Evolutionary conservation across 2,888 invertebrate genomes (phyloP), one percentile per base, ranked within the genome.

Genomic region (Salpingus planirostris): DNA sequence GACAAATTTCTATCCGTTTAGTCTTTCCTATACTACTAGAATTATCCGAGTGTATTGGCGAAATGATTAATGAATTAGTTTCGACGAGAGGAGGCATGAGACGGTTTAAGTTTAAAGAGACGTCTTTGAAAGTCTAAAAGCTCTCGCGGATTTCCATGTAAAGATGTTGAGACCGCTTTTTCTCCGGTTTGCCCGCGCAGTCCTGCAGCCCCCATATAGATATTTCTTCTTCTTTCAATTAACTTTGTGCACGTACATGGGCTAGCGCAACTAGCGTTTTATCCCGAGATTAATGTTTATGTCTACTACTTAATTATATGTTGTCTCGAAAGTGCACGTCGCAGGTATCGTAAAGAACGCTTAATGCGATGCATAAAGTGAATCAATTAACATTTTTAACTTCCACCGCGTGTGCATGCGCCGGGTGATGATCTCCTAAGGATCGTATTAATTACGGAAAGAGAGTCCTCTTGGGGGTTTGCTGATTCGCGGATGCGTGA

Each of bases 261-360:
- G 38, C 31, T 28, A 32, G 29, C 40, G 31, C 40, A n/a, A 39
- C 35, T 40, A 36, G 34, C 41, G 39, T 44, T 33, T 40, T 38
- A 38, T 33, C 5, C 24, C 31, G 47, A 47, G 49, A 49, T 47
- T 47, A 43, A 52, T 50, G 49, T 50, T 49, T 46, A 48, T 49
- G 50, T 50, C 46, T 49, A 52, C 52, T 52, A 50, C 52, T 52
- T 50, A 52, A 52, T 52, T 52, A 52, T 48, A 39, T 39, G 44
- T 46, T 44, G 40, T 43, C 40, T 44, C n/a, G n/a, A 34, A 39
- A 43, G 33, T 39, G 25, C 33, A 38, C 35, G 29, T 33, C 28
- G 29, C 24, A n/a, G n/a, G n/a, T 35, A 31, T 37, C 41, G 44
- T 42, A 42, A 36, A 42, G 40, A 43, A 38, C 31, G 31, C 34